Conservation (phyloP, 1,140 invertebrate species). For the Drosophila rufa region DNA sequence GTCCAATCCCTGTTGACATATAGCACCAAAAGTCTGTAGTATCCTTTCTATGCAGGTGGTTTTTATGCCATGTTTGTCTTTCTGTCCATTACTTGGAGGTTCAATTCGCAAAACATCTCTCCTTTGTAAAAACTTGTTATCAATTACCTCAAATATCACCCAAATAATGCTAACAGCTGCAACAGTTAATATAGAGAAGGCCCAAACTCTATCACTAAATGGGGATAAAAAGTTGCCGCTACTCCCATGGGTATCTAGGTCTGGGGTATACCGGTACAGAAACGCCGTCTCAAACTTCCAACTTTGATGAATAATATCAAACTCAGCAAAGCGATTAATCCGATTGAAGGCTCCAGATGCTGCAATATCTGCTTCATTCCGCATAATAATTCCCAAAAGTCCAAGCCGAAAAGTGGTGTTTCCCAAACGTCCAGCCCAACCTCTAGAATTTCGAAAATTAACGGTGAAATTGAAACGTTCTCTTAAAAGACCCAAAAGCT, state of each 20-base stretch:
- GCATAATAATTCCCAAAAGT: slow-evolving; percentile 68
- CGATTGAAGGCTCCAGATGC: slow-evolving; percentile 77
- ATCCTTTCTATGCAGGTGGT: slow-evolving; percentile 47
- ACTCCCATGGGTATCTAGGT: slow-evolving; percentile 64
- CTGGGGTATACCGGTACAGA: slow-evolving; percentile 73
- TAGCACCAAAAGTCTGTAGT: slow-evolving; percentile 64
- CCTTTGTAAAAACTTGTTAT: background rate
- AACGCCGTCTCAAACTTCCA: slow-evolving; percentile 82
- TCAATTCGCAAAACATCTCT: background rate
- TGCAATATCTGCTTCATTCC: slow-evolving; percentile 79
- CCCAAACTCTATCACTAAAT: slow-evolving; percentile 70
- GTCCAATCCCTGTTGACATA: slow-evolving; percentile 77
- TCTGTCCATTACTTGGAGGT: background rate
- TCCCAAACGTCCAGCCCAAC: slow-evolving; percentile 78
- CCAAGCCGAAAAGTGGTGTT: slow-evolving; percentile 73
- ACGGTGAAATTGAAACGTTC: slow-evolving; percentile 78
- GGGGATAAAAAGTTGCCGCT: slow-evolving; percentile 76
- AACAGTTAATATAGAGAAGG: slow-evolving; percentile 44
- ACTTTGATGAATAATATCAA: slow-evolving; percentile 78
- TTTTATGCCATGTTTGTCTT: background rate
- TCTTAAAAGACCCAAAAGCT: slow-evolving; percentile 59
- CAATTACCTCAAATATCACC: slow-evolving; percentile 53
- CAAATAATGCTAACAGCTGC: slow-evolving; percentile 56
- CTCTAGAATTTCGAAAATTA: slow-evolving; percentile 75
- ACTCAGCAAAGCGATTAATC: slow-evolving; percentile 75